Evolutionary conservation across 2,888 invertebrate species (phyloP), one percentile per base, ranked within the genome.

Genomic region (Lasioglossum lativentre): DNA sequence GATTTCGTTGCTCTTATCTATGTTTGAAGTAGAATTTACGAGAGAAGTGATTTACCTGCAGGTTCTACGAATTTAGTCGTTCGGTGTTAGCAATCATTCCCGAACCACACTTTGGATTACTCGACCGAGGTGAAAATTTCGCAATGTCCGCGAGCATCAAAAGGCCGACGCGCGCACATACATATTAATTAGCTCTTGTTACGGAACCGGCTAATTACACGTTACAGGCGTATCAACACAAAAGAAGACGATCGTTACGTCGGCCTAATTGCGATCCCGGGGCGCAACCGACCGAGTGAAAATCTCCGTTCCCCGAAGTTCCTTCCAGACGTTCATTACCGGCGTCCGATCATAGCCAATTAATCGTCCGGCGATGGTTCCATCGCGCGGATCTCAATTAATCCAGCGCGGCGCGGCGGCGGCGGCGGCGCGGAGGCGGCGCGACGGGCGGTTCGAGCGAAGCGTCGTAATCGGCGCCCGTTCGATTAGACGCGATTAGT

Each of bases 301-400:
- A 70, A 70, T 77, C 68, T 52, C 27, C 27, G 42, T 52, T 38
- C 66, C n/a, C 19, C 59, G 75, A 75, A 75, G 30, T 70, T 70
- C 70, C 70, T 34, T n/a, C 70, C 40, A 40, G 70, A 70, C 70
- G 70, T 70, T 27, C 77, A 45, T 75, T 75, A 75, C 38, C 56
- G 70, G 70, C 70, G 40, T n/a, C 70, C 70, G 70, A 70, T 70
- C 70, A 38, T 38, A 38, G 70, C 78, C 68, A 30, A 71, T 71
- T n/a, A 72, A 71, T 71, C 66, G 78, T 19, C 19, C 59, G 4
- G 23, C 42, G 56, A 56, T 47, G 45, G 30, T 38, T 34, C 19
- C 42, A n/a, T 66, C 77, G 40, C 23, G 30, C 40, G n/a, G 34
- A 73, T 79, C 72, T 73, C 63, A 66, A 73, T 73, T 73, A 79